Base-by-base conservation (phyloP, 2,888 invertebrate species). In the Leucophora obtusa region DNA sequence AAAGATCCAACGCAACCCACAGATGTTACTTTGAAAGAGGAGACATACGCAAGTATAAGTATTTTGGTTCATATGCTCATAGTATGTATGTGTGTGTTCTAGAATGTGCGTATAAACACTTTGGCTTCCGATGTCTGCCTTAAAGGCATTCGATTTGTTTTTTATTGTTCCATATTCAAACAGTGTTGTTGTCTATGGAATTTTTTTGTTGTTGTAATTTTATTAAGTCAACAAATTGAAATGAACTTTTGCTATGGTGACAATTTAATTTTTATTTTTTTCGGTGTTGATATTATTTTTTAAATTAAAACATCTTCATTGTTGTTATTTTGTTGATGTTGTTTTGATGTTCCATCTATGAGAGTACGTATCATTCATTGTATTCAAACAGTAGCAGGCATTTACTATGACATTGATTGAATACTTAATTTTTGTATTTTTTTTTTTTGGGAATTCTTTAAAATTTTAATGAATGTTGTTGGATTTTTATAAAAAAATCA, bases 161-260 rank as follows among this genome's bases (percentile, higher is more conserved):
- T 50, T 63, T 58, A 60, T 63, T 58, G 60, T 72, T 58, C 68
- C 35, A 50, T 62, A 58, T 43, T 43, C 24, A 33, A n/a, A 54
- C 53, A 65, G 54, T 38, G 35, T 28, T 51, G 17, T 43, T 60
- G 17, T 54, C 15, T 71, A 62, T 54, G 54, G 24, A 38, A 65
- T 65, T 14, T 70, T 54, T 71, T 58, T 66, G 51, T 73, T 1
- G 17, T 47, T 73, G 24, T 51, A 77, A 74, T 78, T 79, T 77
- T 77, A 66, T 82, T 73, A 82, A 82, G 73, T 73, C 79, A 82
- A 82, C 82, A 82, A 82, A 79, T 82, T 77, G 82, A 82, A 79
- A 82, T 82, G 82, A 82, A 82, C 82, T 82, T 82, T 82, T 73
- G 70, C 73, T 72, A 77, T 82, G 76, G 82, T 82, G 82, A 79